phyloP scores from a whole-genome alignment of 2,113 vertebrate species.

The Myotis lucifugus region DNA sequence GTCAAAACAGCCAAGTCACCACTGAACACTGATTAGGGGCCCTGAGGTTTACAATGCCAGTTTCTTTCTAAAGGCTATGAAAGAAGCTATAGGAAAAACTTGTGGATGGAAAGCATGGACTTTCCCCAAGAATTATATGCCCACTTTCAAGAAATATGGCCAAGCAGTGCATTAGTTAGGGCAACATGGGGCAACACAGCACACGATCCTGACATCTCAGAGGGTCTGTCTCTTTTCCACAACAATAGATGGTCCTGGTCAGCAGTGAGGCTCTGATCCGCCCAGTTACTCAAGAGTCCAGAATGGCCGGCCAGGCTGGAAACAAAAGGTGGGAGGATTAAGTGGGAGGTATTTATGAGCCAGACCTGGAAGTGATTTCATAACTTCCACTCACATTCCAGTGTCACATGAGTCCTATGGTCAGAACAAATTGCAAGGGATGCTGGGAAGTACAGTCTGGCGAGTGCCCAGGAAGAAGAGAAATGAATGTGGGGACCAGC shows the following conservation, averaged over 20 bases:
- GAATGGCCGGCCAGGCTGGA: neutral
- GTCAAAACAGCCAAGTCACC: neutral
- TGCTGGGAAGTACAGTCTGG: neutral
- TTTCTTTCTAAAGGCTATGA: neutral
- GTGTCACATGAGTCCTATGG: neutral
- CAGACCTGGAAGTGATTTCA: neutral
- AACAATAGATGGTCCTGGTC: neutral
- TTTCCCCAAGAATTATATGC: neutral
- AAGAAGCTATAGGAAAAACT: neutral
- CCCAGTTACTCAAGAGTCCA: neutral
- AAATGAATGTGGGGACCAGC: neutral
- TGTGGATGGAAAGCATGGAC: neutral
- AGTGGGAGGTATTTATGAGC: neutral
- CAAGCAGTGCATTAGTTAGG: neutral
- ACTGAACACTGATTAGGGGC: neutral
- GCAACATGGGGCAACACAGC: neutral
- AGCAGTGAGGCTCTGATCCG: neutral
- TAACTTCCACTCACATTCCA: neutral
- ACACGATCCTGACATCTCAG: neutral
- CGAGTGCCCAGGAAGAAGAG: neutral
- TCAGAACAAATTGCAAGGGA: neutral
- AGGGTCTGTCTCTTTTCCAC: neutral
- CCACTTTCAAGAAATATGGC: neutral
- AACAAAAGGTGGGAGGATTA: neutral
- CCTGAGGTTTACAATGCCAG: neutral